A percentile compares a stretch with the other conserved stretches of the same genome.
Conservation (phyloP, 2,888 invertebrate species). For the Blomia tropicalis region DNA sequence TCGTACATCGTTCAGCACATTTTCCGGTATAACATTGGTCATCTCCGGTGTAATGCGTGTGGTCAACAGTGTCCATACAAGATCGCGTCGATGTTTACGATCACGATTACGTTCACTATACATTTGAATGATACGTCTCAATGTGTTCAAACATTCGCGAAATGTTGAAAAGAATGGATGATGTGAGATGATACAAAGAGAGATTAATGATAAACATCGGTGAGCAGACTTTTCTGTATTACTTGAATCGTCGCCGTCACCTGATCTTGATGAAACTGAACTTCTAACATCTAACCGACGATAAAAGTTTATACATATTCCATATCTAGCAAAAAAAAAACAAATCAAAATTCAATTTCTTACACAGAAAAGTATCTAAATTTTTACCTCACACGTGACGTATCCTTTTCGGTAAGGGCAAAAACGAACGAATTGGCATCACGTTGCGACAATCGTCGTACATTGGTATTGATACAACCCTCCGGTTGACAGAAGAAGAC, state of each 20-base stretch:
- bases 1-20: conserved; percentile 78
- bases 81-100: conserved; percentile 43
- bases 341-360: neutral
- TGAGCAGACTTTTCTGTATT: neutral
- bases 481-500: conserved; percentile 99
- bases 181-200: conserved; percentile 90
- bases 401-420: conserved; percentile 95
- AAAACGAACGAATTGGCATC: conserved; percentile 95
- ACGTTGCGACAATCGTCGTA: conserved; percentile 60
- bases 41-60: conserved; percentile 39
- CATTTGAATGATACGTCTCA: conserved; percentile 76
- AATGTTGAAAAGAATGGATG: conserved; percentile 98
- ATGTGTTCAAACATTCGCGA: conserved; percentile 85
- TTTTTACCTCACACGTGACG: conserved; percentile 45
- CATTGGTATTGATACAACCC: conserved; percentile 59
- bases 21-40: conserved; percentile 48
- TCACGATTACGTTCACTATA: conserved; percentile 12
- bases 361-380: neutral
- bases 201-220: conserved; percentile 60
- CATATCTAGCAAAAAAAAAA: conserved; percentile 47
- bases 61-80: conserved; percentile 87
- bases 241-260: neutral
- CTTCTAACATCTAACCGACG: conserved; percentile 49
- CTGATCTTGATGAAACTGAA: neutral
- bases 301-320: conserved; percentile 96